Conservation (phyloP, 2,888 invertebrate species). For the Trissoscelio sp. region DNA sequence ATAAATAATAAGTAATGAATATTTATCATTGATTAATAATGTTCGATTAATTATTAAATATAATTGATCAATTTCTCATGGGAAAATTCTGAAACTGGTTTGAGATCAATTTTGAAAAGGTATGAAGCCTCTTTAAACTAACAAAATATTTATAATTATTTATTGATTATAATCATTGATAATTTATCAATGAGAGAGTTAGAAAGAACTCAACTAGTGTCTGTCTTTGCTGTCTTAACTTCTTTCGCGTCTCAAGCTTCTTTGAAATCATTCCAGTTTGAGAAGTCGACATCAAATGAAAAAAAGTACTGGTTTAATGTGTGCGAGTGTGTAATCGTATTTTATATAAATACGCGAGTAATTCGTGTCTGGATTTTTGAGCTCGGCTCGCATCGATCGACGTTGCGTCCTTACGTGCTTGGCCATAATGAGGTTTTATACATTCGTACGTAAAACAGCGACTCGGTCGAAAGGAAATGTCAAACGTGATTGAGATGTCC, state of each 20-base stretch:
- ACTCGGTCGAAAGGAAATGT: slow-evolving; percentile 23
- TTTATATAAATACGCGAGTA: slow-evolving; percentile 34
- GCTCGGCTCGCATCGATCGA: slow-evolving; percentile 70
- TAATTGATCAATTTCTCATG: too few relatives aligned
- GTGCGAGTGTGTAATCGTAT: slow-evolving; percentile 62
- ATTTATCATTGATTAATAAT: too few relatives aligned
- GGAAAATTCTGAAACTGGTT: too few relatives aligned
- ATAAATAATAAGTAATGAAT: too few relatives aligned
- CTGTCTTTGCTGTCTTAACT: slow-evolving; percentile 4
- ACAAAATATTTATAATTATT: too few relatives aligned
- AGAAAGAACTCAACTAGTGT: neutral
- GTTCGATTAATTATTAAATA: too few relatives aligned
- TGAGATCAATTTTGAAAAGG: too few relatives aligned
- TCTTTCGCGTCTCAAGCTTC: slow-evolving; percentile 23
- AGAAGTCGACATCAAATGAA: slow-evolving; percentile 15
- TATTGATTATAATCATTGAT: too few relatives aligned
- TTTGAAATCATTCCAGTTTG: slow-evolving; percentile 54
- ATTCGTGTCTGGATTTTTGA: slow-evolving; percentile 48
- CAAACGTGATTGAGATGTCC: slow-evolving; percentile 18
- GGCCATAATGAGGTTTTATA: slow-evolving; percentile 82
- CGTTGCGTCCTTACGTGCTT: slow-evolving; percentile 77
- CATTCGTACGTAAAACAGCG: slow-evolving; percentile 80
- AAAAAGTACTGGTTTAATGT: slow-evolving; percentile 17
- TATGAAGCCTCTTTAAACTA: too few relatives aligned
- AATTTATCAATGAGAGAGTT: too few relatives aligned